Percentiles rank a stretch among this genome's conserved stretches.
phyloP scores from a whole-genome alignment of 2,888 invertebrate species.

The Temnothorax rugatulus region DNA sequence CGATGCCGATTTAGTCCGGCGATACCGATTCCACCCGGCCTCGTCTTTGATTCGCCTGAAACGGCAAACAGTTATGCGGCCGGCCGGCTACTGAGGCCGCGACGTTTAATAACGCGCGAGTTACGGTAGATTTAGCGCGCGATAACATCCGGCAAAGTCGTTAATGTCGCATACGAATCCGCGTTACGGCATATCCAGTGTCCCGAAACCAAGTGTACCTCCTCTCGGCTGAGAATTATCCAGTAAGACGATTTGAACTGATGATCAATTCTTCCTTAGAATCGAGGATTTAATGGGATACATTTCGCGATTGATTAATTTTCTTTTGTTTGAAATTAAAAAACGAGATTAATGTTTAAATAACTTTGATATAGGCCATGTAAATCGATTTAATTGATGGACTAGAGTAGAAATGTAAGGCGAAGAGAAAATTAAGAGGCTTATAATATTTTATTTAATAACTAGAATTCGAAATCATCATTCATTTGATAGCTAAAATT shows the following conservation, averaged over 20 bases:
- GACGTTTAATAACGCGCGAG: constrained; percentile 50
- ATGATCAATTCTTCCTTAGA: not conserved
- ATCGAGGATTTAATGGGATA: not conserved
- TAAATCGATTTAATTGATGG: not conserved
- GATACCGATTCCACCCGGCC: constrained; percentile 37
- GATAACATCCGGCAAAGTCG: constrained; percentile 53
- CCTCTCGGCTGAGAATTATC: not conserved
- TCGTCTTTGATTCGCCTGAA: constrained; percentile 46
- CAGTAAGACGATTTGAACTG: not conserved
- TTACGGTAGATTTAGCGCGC: constrained; percentile 66
- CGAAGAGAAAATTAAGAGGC: not conserved
- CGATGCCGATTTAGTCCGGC: constrained; percentile 39
- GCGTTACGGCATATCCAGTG: not conserved
- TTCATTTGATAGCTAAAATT: not conserved
- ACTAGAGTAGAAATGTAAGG: not conserved
- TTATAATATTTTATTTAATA: not conserved
- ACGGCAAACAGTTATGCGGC: constrained; percentile 52
- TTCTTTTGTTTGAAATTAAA: not conserved
- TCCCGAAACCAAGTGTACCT: not conserved
- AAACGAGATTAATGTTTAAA: not conserved
- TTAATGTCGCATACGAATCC: constrained; percentile 32
- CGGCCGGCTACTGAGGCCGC: constrained; percentile 44
- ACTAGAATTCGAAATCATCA: not conserved
- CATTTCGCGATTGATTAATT: not conserved
- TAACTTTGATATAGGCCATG: not conserved